phyloP scores from a whole-genome alignment of 64 coral and sea anemone genomes.

The Stichodactyla mertensii region DNA sequence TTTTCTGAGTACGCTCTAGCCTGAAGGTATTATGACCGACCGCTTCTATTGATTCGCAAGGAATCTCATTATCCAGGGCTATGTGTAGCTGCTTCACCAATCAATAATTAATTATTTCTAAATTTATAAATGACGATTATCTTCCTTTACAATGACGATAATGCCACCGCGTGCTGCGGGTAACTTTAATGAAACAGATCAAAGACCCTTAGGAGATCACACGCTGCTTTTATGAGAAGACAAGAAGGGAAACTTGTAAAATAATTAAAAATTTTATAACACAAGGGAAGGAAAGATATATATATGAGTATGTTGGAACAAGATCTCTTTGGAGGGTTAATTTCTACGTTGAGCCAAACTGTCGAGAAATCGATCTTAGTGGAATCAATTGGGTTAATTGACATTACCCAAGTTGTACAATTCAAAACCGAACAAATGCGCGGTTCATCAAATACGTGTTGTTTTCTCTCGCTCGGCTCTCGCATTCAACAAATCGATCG shows the following conservation, averaged over 20 bases:
- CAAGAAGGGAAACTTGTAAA: slow-evolving; percentile 12
- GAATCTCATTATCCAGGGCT: slow-evolving; percentile 74
- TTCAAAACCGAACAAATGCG: neutral
- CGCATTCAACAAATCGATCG: neutral
- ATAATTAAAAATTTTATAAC: neutral
- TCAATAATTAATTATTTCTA: slow-evolving; percentile 93
- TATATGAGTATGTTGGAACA: neutral
- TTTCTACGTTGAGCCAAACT: slow-evolving; percentile 5
- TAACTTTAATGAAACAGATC: slow-evolving; percentile 59
- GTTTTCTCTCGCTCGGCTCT: neutral
- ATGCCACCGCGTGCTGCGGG: slow-evolving; percentile 67
- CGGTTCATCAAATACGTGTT: slow-evolving; percentile 1
- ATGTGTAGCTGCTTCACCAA: slow-evolving; percentile 57
- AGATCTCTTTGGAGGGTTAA: neutral
- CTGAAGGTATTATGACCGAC: slow-evolving; percentile 78
- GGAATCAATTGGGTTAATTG: slow-evolving; percentile 9
- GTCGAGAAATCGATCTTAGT: neutral
- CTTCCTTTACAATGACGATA: slow-evolving; percentile 61
- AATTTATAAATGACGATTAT: slow-evolving; percentile 96
- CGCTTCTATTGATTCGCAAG: slow-evolving; percentile 55
- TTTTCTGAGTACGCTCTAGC: slow-evolving; percentile 33
- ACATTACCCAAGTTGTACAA: neutral
- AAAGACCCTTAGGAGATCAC: slow-evolving; percentile 41
- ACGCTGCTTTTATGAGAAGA: slow-evolving; percentile 27
- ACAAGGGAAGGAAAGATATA: neutral